Evolutionary conservation across 2,888 invertebrate genomes (phyloP).

Genomic region (Neoitamus cyanurus): DNA sequence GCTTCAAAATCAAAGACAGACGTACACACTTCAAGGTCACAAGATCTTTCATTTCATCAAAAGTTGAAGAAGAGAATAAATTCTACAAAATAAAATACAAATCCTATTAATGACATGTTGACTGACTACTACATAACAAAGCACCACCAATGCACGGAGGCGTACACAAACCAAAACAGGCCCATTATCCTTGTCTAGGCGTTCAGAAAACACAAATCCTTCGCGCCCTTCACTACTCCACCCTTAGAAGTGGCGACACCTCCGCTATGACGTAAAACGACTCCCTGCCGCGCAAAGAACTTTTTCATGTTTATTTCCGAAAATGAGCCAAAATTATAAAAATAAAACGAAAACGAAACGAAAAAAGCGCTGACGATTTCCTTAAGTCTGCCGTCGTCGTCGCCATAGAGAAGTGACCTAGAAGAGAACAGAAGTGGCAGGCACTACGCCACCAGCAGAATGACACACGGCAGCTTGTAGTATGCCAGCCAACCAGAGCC

Average conservation of each 20-base stretch:
- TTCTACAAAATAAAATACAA: too few relatives aligned
- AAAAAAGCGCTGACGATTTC: conserved; percentile 10
- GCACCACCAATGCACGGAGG: too few relatives aligned
- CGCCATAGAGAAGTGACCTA: not conserved
- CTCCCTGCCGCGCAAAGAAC: not conserved
- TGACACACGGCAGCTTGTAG: not conserved
- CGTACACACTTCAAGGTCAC: too few relatives aligned
- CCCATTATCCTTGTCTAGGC: not conserved
- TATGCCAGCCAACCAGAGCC: not conserved
- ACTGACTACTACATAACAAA: too few relatives aligned
- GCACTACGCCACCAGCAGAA: not conserved
- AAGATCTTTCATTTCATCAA: too few relatives aligned
- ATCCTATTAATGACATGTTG: too few relatives aligned
- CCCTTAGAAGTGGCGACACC: not conserved
- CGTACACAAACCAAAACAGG: too few relatives aligned
- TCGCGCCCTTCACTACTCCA: not conserved
- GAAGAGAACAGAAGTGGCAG: not conserved
- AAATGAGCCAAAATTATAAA: conserved; percentile 22
- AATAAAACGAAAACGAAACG: not conserved
- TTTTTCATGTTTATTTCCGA: conserved; percentile 13
- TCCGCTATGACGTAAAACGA: not conserved
- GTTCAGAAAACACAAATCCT: not conserved
- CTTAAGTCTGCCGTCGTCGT: not conserved
- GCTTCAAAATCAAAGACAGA: too few relatives aligned
- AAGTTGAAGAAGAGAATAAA: too few relatives aligned